A percentile compares a stretch with the other conserved stretches of the same genome.
Conservation (phyloP, 2,888 invertebrate genomes). For the Proisotoma minuta region DNA sequence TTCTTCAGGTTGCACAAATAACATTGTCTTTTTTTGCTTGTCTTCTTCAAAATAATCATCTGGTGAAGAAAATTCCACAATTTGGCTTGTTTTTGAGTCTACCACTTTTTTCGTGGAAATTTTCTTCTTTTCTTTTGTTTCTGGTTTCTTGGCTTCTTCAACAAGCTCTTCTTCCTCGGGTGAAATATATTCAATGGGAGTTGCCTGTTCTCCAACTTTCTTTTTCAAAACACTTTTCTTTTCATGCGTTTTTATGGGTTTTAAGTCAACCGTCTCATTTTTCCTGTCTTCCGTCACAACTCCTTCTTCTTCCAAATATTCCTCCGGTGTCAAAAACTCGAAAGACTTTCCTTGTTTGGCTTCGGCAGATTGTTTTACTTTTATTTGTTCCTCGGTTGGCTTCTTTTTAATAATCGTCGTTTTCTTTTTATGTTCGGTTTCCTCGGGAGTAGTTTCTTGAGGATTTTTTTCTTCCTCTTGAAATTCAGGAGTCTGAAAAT, state of each 20-base stretch:
- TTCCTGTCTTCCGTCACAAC: not conserved
- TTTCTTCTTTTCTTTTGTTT: not conserved
- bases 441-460: too few species aligned
- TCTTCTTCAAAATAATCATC: not conserved
- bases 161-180: not conserved
- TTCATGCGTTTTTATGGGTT: too few species aligned
- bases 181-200: not conserved
- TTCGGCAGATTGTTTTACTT: too few species aligned
- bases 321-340: conserved; percentile 15
- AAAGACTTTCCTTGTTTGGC: too few species aligned
- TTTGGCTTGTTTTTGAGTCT: not conserved
- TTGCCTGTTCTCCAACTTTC: not conserved
- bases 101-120: not conserved
- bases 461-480: too few species aligned
- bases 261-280: conserved; percentile 9
- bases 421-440: too few species aligned
- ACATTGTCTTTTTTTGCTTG: conserved; percentile 38
- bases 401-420: too few species aligned
- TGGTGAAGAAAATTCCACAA: not conserved
- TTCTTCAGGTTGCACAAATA: conserved; percentile 30
- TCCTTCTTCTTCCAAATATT: conserved; percentile 2
- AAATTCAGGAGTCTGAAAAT: not conserved
- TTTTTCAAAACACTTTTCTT: not conserved
- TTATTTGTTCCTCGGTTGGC: too few species aligned
- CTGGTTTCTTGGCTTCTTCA: not conserved